Base-by-base conservation (phyloP, 2,797 vertebrate genomes). In the Agapornis canus region DNA sequence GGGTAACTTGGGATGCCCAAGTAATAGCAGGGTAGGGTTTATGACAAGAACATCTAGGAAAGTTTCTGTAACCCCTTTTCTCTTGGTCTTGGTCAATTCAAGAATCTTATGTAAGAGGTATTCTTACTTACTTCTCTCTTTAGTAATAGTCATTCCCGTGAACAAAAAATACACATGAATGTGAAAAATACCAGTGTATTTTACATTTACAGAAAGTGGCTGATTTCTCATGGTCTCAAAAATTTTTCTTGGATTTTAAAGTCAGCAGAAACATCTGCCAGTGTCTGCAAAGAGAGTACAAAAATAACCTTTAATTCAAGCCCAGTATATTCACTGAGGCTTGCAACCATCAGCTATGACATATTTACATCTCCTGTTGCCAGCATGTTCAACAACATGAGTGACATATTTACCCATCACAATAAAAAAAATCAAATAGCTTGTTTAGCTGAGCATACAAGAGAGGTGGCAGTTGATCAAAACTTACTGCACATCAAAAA, bases 281-380 rank as follows among this genome's bases (percentile, higher is more conserved):
- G 54, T 40, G 10, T 69, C 77, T 93, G 77, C 31, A 96, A 82
- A 95, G 64, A 54, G 57, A 90, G 73, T 84, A 66, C 25, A 91
- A 57, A 94, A 94, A 95, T 70, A 94, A 89, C 42, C 32, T 51
- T 94, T 95, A 93, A 96, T 96, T 94, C 89, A 95, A 88, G 10
- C 61, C 77, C 49, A 61, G 60, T 63, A 73, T 70, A 69, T 77
- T 95, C 73, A 87, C 72, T 84, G 82, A 94, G 49, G 80, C 89
- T 84, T 95, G 69, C 89, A 94, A 89, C 77, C 66, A 78, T 22
- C 72, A 92, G 69, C 64, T 86, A 56, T 89, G 89, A 94, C 96
- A 96, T 97, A 96, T 97, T 96, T 96, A 95, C 92, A 85, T 86
- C 89, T 91, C 57, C 75, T 75, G 81, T 89, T 96, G 84, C 86